A percentile compares a stretch with the other conserved stretches of the same genome.
Evolutionary conservation across 2,888 invertebrate species (phyloP).

Genomic region (Lagria hirta): DNA sequence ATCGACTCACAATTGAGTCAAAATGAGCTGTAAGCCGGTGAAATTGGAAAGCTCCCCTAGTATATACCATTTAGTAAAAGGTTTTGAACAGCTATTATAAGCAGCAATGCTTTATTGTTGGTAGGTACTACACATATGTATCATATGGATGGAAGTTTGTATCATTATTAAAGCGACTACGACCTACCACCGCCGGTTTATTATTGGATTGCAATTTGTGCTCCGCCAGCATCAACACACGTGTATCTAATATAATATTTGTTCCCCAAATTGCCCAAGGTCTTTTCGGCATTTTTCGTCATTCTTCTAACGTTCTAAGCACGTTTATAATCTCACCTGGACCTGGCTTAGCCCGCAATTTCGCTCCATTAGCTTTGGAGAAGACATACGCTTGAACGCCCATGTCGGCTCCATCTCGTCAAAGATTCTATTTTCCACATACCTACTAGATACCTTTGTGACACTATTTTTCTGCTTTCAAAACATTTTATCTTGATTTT

Average conservation of each 20-base stretch:
- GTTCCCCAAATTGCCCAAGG: neutral
- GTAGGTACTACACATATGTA: constrained; percentile 17
- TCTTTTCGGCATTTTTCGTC: constrained; percentile 17
- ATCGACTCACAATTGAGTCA: constrained; percentile 27
- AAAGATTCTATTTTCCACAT: too few species aligned
- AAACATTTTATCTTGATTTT: too few species aligned
- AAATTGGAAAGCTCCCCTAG: constrained; percentile 29
- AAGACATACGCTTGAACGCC: constrained; percentile 52
- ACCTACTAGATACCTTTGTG: too few species aligned
- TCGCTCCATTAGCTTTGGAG: constrained; percentile 49
- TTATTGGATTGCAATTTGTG: constrained; percentile 31
- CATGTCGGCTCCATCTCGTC: constrained; percentile 48
- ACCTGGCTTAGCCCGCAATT: constrained; percentile 37
- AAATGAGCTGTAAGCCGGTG: constrained; percentile 31
- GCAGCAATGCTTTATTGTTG: constrained; percentile 21
- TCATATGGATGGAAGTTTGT: constrained; percentile 26
- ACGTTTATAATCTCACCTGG: constrained; percentile 40
- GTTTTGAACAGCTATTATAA: constrained; percentile 26
- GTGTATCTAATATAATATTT: constrained; percentile 18
- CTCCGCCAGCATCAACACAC: constrained; percentile 26
- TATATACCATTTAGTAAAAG: constrained; percentile 28
- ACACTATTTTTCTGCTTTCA: too few species aligned
- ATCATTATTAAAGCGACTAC: constrained; percentile 20
- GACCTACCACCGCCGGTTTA: constrained; percentile 22
- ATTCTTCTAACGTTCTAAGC: constrained; percentile 33